These are phyloP conservation scores for Thyatira batis DNA, from an alignment of 2,888 invertebrate genomes.

Conservation along the genomic window DNA sequence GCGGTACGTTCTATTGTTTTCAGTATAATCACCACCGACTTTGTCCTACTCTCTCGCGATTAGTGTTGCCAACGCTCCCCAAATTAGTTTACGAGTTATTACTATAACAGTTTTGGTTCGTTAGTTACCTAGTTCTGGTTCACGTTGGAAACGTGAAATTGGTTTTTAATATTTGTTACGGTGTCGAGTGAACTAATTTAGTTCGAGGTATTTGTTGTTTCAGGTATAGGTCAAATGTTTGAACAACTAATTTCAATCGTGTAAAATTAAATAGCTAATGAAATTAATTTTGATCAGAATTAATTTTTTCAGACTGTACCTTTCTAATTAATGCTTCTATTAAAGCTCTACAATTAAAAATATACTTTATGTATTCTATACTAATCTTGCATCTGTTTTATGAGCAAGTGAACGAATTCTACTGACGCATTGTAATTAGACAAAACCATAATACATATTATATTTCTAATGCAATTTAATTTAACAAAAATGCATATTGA, in stretches of 20 bases:
- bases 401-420: too few species aligned
- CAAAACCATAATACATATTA: too few species aligned
- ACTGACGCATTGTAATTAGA: too few species aligned
- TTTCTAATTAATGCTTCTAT: too few species aligned
- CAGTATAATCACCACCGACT: slow-evolving; percentile 50
- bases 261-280: not conserved
- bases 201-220: not conserved
- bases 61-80: slow-evolving; percentile 32
- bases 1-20: slow-evolving; percentile 52
- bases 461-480: too few species aligned
- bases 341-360: too few species aligned
- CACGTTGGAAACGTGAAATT: not conserved
- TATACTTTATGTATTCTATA: too few species aligned
- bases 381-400: too few species aligned
- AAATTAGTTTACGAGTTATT: slow-evolving; percentile 37
- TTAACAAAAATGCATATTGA: too few species aligned
- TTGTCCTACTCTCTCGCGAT: slow-evolving; percentile 35
- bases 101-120: slow-evolving; percentile 8
- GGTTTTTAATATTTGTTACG: not conserved
- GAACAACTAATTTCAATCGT: too few species aligned
- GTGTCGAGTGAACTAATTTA: not conserved
- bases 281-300: too few species aligned
- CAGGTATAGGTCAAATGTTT: not conserved
- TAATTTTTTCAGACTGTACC: too few species aligned
- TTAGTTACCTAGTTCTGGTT: not conserved